Evolutionary conservation across 2,888 invertebrate species (phyloP), one percentile per base, ranked within the genome.

Genomic region (Thera obeliscata): DNA sequence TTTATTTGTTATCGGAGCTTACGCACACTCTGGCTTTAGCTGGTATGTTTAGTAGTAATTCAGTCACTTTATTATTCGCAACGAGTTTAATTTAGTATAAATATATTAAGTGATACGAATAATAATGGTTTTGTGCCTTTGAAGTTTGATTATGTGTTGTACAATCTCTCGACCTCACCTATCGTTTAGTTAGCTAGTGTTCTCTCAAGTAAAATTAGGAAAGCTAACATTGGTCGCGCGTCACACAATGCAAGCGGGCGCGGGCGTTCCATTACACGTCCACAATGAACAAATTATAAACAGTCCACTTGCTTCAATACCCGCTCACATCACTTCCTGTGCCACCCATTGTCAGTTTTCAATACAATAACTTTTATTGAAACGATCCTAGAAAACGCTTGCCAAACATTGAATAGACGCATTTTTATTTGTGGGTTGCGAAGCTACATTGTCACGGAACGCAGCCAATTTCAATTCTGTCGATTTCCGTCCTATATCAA

Each of bases 231-330:
- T 82, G 82, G 80, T 81, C 83, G 81, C 81, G 79, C 78, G 79
- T 74, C 74, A 22, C 78, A 89, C 91, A 92, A 92, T 87, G 84
- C 78, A 74, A 82, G 77, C 78, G 74, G 78, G 77, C 79, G 86
- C 87, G 83, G 89, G 88, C 89, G 88, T 87, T 88, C 86, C 86
- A 86, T 88, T 87, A 86, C 82, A 76, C 76, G 79, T 71, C 78
- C 82, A 93, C 92, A 93, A 93, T 91, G 87, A 81, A 89, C 92
- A 90, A 92, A 93, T 93, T 93, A 93, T 93, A 92, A 92, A 92
- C 93, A 93, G 90, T 89, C 88, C 91, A 92, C 92, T 93, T 91
- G 91, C 89, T 83, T 84, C 89, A 87, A 89, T 87, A 90, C 89
- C 86, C 86, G 81, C 85, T 85, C 90, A 85, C 89, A 90, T 90